Evolutionary conservation across 1,140 invertebrate species (phyloP).

Genomic region (Yoshiicerus persimilis): DNA sequence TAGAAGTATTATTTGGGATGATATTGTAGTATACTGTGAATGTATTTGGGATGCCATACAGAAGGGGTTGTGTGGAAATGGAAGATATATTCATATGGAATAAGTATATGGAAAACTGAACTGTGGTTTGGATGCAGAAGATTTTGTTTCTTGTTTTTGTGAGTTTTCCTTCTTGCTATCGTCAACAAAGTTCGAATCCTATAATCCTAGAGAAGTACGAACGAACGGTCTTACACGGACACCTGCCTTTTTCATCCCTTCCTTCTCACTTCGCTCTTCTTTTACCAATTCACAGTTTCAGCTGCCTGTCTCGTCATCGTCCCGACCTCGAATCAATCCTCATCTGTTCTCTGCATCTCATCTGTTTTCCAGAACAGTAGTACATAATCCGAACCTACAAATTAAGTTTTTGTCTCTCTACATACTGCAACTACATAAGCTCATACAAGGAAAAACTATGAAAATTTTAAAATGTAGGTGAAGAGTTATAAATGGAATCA

Average conservation of each 20-base stretch:
- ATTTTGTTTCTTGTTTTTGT: not conserved
- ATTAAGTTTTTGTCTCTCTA: no score
- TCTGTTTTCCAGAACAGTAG: not conserved
- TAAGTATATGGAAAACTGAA: no score
- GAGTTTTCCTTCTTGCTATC: not conserved
- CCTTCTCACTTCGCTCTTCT: not conserved
- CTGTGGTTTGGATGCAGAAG: not conserved
- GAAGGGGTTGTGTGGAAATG: no score
- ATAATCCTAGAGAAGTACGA: not conserved
- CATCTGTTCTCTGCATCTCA: not conserved
- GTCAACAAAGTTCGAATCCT: not conserved
- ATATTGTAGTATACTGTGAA: no score
- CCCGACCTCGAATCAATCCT: not conserved
- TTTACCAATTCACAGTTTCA: constrained; percentile 3
- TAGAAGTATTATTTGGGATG: no score
- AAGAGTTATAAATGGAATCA: no score
- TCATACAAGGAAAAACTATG: no score
- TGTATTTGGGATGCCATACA: no score
- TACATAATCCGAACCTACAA: no score
- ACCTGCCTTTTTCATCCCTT: not conserved
- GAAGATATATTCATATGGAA: no score
- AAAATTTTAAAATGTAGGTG: no score
- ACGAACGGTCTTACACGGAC: not conserved
- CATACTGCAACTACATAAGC: no score
- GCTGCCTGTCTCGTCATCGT: not conserved